Base-by-base conservation (phyloP, 2,113 vertebrate species). In the Marmota flaviventris region DNA sequence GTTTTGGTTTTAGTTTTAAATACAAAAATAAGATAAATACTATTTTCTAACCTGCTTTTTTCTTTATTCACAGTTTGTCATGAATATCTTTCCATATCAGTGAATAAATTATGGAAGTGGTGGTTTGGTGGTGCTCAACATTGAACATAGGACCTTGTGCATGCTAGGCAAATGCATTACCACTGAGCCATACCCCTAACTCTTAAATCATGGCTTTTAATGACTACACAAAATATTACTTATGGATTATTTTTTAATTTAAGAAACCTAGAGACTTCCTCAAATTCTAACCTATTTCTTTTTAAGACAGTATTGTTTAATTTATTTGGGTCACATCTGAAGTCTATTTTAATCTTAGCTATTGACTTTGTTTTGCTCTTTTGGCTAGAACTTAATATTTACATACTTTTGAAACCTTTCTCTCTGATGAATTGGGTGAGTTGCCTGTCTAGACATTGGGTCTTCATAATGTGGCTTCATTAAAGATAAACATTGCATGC, bases 371-470 rank as follows among this genome's bases (percentile, higher is more conserved):
- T 78, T 97, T 95, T 96, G 63, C 95, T 97, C 83, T 97, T 94
- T 97, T 93, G 93, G 48, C 91, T 95, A 75, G 56, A 93, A 89
- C 77, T 95, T 93, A 97, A 70, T 97, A 92, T 89, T 96, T 97
- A 85, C 91, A 84, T 89, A 85, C 73, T 97, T 97, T 75, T 93
- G 75, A 94, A 94, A 83, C 58, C 37, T 89, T 93, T 88, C 61
- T 73, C 63, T 88, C 81, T 96, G 86, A 12, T 92, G 56, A 75
- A 67, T 81, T 93, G 72, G 69, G 77, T 94, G 61, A 95, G 79
- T 92, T 97, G 83, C 92, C 89, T 88, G 88, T 63, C 34, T 96
- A 89, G 97, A 91, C 78, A 34, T 91, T 97, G 83, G 73, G 39
- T 48, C 72, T 89, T 87, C 79, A 70, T 94, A 96, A 89, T 70